Base-by-base conservation (phyloP, 2,888 invertebrate species). In the Ormyrus nitidulus region DNA sequence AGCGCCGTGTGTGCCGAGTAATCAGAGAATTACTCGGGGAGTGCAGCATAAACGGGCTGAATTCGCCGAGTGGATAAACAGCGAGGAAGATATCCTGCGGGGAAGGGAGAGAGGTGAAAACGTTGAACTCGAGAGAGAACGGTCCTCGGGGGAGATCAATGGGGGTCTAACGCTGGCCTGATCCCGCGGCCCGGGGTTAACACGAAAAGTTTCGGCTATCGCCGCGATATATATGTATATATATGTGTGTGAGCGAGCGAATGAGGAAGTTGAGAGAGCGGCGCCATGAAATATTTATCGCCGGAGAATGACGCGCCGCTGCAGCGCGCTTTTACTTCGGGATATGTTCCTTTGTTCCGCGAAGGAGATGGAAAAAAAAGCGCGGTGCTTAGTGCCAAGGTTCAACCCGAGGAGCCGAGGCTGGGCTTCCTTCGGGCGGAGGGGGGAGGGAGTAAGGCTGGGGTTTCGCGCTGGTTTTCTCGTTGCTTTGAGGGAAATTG, bases 71-170 rank as follows among this genome's bases (percentile, higher is more conserved):
- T 34, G 11, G 46, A 59, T 65, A 77, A 65, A 77, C 51, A 51
- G 62, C 8, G 77, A 56, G 53, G 58, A 53, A 69, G 56, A 49
- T 34, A 66, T 34, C 34, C 34, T 34, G 34, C 34, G 54, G 7
- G 51, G 11, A 54, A 64, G 10, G 62, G 11, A 46, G 34, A 64
- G 44, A 44, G 19, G 49, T 11, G 49, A 62, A 49, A 69, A 19
- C 56, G 65, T 65, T 65, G 46, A 59, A 75, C 13, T 54, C n/a
- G 59, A 54, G 13, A 13, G 59, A 56, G 46, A n/a, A 58, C 46
- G 70, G 70, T 80, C 72, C 72, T 80, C 71, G 10, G 44, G 73
- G 65, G 77, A 77, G 77, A 74, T 81, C 77, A 77, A 81, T 77
- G 74, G 69, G 65, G 64, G 58, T 66, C 64, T 65, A 64, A 64